phyloP scores from a whole-genome alignment of 1,140 invertebrate species.

The Neodiprion lecontei region DNA sequence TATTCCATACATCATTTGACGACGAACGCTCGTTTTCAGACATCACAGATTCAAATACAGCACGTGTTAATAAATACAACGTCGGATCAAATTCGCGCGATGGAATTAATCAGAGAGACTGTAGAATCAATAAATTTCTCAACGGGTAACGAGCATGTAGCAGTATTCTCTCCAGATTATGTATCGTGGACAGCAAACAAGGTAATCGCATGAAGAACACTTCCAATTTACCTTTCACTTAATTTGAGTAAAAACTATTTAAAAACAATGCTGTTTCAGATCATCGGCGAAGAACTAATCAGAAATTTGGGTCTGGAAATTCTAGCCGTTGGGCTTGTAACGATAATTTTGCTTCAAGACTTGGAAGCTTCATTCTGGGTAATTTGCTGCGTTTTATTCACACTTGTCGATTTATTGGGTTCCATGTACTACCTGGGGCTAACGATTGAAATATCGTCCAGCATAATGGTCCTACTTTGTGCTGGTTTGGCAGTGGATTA shows the following conservation, averaged over 20 bases:
- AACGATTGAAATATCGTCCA: constrained; percentile 67
- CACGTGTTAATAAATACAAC: constrained; percentile 52
- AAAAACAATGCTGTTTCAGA: constrained; percentile 44
- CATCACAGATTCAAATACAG: constrained; percentile 53
- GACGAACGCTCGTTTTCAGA: constrained; percentile 35
- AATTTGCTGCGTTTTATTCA: constrained; percentile 62
- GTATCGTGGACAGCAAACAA: constrained; percentile 53
- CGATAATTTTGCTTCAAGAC: constrained; percentile 63
- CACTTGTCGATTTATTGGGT: constrained; percentile 65
- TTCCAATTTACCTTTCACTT: too few species aligned
- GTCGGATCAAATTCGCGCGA: constrained; percentile 48
- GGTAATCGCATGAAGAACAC: constrained; percentile 32
- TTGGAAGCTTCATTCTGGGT: constrained; percentile 63
- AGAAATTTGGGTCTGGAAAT: constrained; percentile 64
- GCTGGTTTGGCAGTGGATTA: constrained; percentile 68
- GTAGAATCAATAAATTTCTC: constrained; percentile 46
- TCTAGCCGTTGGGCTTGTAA: constrained; percentile 62
- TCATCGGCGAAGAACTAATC: constrained; percentile 65
- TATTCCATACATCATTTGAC: too few species aligned
- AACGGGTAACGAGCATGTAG: constrained; percentile 39
- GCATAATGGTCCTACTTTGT: constrained; percentile 59
- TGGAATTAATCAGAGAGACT: constrained; percentile 49
- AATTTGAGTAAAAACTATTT: neutral
- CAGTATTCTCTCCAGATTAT: constrained; percentile 52
- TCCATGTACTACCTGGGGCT: constrained; percentile 65